Evolutionary conservation across 2,888 invertebrate species (phyloP).

Genomic region (Opisthograptis luteolata): DNA sequence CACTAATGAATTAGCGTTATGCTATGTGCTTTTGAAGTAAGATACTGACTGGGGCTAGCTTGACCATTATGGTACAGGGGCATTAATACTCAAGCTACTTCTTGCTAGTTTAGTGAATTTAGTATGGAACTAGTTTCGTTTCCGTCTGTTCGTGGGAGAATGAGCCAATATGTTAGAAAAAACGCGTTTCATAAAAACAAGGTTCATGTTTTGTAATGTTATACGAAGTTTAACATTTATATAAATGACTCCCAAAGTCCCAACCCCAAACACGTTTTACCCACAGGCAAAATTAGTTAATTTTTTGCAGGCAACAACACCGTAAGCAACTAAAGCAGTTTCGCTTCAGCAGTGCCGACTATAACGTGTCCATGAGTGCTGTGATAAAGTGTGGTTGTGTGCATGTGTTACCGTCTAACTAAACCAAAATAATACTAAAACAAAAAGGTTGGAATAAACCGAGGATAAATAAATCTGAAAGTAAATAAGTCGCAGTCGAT

Average conservation of each 20-base stretch:
- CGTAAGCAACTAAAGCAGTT: constrained; percentile 62
- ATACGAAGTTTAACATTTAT: too few relatives aligned
- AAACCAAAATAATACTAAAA: constrained; percentile 61
- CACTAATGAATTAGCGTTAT: constrained; percentile 5
- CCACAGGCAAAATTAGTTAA: neutral
- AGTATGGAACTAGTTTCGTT: too few relatives aligned
- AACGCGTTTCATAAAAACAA: too few relatives aligned
- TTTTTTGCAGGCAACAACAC: constrained; percentile 46
- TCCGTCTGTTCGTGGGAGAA: too few relatives aligned
- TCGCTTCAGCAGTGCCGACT: constrained; percentile 55
- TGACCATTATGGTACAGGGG: too few relatives aligned
- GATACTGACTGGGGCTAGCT: too few relatives aligned
- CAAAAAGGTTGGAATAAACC: constrained; percentile 26
- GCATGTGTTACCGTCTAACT: constrained; percentile 72
- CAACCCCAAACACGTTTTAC: neutral
- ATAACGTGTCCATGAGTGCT: constrained; percentile 38
- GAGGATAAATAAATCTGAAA: constrained; percentile 38
- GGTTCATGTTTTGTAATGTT: too few relatives aligned
- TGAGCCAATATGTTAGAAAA: too few relatives aligned
- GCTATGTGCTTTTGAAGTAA: too few relatives aligned
- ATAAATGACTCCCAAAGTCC: neutral
- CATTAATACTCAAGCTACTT: too few relatives aligned
- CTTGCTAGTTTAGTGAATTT: too few relatives aligned
- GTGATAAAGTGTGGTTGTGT: constrained; percentile 80
- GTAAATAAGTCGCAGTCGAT: constrained; percentile 48